Evolutionary conservation across 2,888 invertebrate species (phyloP).

Genomic region (Brachypterus glaber): DNA sequence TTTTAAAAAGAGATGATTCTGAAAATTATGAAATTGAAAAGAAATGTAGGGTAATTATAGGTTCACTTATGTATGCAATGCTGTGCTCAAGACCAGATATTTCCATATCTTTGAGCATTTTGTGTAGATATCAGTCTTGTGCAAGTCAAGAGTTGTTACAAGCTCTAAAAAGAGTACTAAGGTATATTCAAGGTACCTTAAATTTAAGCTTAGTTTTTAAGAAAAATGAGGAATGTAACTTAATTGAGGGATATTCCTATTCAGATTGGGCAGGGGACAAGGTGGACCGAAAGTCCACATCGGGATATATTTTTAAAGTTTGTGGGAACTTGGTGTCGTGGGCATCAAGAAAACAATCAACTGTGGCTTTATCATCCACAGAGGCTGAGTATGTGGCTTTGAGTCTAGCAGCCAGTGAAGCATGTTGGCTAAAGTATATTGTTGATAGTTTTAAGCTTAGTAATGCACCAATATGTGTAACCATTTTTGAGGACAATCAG

Average conservation of each 20-base stretch:
- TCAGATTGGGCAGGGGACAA: no score
- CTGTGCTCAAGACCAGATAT: conserved; percentile 16
- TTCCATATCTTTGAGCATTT: conserved; percentile 13
- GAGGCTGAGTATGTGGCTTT: conserved; percentile 21
- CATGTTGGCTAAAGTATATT: conserved; percentile 23
- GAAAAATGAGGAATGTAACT: conserved; percentile 4
- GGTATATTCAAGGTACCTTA: conserved; percentile 13
- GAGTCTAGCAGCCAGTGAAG: conserved; percentile 20
- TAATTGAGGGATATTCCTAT: conserved; percentile 10
- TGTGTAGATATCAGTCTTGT: conserved; percentile 18
- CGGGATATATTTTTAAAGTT: conserved; percentile 24
- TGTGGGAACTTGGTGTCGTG: conserved; percentile 26
- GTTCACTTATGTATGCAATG: conserved; percentile 19
- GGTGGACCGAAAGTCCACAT: no score
- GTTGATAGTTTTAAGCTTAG: conserved; percentile 18
- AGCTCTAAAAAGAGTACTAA: conserved; percentile 17
- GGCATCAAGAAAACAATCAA: conserved; percentile 25
- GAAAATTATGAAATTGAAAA: conserved; percentile 12
- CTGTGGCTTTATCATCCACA: conserved; percentile 26
- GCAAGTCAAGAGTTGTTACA: conserved; percentile 14
- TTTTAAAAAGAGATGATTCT: conserved; percentile 7
- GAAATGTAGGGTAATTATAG: conserved; percentile 11
- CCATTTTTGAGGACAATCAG: conserved; percentile 18
- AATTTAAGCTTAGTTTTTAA: conserved; percentile 11
- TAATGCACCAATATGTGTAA: conserved; percentile 8